Evolutionary conservation across 2,888 invertebrate species (phyloP).

Genomic region (Drosophila putrida): DNA sequence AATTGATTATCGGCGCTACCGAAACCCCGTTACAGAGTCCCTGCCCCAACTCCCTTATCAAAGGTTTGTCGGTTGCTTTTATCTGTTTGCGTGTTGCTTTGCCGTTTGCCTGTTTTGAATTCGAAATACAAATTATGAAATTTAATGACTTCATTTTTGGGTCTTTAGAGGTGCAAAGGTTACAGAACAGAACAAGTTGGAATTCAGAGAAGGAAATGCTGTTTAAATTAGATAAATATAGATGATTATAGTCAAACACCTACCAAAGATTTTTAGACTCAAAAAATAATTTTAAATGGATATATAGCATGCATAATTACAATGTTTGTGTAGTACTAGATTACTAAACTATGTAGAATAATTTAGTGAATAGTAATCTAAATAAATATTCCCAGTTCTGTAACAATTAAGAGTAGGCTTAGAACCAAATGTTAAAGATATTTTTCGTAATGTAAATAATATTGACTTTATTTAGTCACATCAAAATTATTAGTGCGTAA

Average conservation of each 20-base stretch:
- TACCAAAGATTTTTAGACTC: no score
- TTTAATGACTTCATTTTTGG: conserved; percentile 68
- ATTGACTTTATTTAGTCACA: neutral
- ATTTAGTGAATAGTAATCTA: no score
- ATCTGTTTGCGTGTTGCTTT: conserved; percentile 68
- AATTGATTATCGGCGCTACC: conserved; percentile 73
- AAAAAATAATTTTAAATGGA: no score
- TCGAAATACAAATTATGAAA: conserved; percentile 54
- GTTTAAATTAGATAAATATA: no score
- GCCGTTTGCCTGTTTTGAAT: conserved; percentile 68
- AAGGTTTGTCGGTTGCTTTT: conserved; percentile 54
- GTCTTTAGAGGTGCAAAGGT: conserved; percentile 3
- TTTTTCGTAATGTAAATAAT: neutral
- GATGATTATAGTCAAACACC: no score
- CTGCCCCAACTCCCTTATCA: neutral
- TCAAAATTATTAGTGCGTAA: conserved; percentile 31
- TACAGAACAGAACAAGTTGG: neutral
- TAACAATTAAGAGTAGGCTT: neutral
- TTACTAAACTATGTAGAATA: no score
- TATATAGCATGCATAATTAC: no score
- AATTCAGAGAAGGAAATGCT: no score
- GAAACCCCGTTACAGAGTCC: conserved; percentile 28
- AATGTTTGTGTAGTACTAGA: no score
- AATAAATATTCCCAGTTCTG: no score
- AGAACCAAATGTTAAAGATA: neutral